Base-by-base conservation (phyloP, 2,888 invertebrate species). In the Philopedon plagiatum region DNA sequence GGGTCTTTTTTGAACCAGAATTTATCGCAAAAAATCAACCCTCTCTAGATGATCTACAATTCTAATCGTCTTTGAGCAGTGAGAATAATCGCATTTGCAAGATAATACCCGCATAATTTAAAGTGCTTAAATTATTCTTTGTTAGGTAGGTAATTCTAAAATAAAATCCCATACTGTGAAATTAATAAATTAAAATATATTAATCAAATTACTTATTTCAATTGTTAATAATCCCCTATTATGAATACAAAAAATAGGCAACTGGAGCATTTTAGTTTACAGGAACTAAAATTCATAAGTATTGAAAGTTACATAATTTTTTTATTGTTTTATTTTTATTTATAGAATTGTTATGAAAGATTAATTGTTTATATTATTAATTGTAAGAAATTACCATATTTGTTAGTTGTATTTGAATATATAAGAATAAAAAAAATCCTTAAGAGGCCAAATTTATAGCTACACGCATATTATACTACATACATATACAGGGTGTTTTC, bases 161-260 rank as follows among this genome's bases (percentile, higher is more conserved):
- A 74, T 54, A 57, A 62, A 77, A 71, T 69, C 73, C 15, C 79
- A 74, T 74, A 78, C 76, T 80, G 81, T 81, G 81, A 81, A 81
- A 81, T 81, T 81, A 81, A 79, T 78, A 81, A 81, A 80, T 81
- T 79, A 80, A 81, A 81, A 81, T 81, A 81, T 81, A 80, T 80
- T 75, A 49, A 13, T 11, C n/a, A n/a, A 21, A 46, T 46, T 46
- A 46, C n/a, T 21, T 21, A 46, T 39, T 39, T 3, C 7, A 5
- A n/a, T n/a, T n/a, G n/a, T n/a, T n/a, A n/a, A n/a, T n/a, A n/a
- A n/a, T n/a, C n/a, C n/a, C n/a, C n/a, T 29, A 29, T 29, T 29
- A 7, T 29, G 29, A 29, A 29, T 29, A 7, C 29, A 29, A 29
- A 9, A 34, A 34, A 34, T 7, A 2, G 34, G 5, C 34, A 34